A percentile compares a stretch with the other conserved stretches of the same genome.
Conservation (phyloP, 2,888 invertebrate genomes). For the Pollenia amentaria region DNA sequence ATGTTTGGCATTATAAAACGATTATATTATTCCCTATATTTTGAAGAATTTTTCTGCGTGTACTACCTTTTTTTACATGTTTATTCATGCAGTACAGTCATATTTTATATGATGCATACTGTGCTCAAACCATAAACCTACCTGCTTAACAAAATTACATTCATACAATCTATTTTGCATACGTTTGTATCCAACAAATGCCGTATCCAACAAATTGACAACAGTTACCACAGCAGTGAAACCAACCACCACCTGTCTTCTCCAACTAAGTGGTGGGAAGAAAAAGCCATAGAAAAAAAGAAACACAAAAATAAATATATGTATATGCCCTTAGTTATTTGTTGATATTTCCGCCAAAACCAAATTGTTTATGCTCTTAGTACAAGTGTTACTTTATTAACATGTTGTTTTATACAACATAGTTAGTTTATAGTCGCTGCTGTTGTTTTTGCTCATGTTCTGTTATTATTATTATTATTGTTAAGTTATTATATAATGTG, state of each 20-base stretch:
- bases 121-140: slow-evolving; percentile 43
- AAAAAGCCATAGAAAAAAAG: background rate
- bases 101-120: slow-evolving; percentile 17
- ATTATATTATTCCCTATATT: background rate
- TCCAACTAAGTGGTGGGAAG: background rate
- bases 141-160: slow-evolving; percentile 53
- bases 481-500: slow-evolving; percentile 36
- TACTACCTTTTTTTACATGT: background rate
- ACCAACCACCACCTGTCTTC: slow-evolving; percentile 23
- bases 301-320: slow-evolving; percentile 10
- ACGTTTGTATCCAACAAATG: slow-evolving; percentile 13
- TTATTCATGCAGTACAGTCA: slow-evolving; percentile 9
- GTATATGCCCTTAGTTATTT: slow-evolving; percentile 56
- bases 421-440: background rate
- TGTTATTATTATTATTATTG: slow-evolving; percentile 31
- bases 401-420: slow-evolving; percentile 56
- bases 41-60: background rate
- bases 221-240: slow-evolving; percentile 22
- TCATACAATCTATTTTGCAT: slow-evolving; percentile 6
- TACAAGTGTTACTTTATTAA: slow-evolving; percentile 68
- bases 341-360: slow-evolving; percentile 67
- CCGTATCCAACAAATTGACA: slow-evolving; percentile 38
- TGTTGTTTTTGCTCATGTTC: background rate
- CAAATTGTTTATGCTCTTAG: slow-evolving; percentile 68
- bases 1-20: no score